phyloP scores from a whole-genome alignment of 2,888 invertebrate species.

The Molorchus minor region DNA sequence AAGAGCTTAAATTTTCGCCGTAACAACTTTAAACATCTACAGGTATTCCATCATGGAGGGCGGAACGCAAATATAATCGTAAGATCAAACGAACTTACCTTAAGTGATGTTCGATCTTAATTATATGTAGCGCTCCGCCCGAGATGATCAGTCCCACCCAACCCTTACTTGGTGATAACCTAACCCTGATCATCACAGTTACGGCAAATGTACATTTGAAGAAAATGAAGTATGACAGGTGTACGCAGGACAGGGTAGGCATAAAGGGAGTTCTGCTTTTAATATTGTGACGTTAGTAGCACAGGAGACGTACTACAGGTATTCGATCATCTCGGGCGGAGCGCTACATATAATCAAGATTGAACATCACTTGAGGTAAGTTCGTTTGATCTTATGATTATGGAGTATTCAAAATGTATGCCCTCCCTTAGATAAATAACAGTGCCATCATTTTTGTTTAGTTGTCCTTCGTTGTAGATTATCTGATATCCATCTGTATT shows the following conservation, averaged over 20 bases:
- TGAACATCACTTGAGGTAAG: no score
- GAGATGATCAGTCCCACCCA: not conserved
- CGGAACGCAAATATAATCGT: constrained; percentile 6
- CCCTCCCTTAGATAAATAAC: no score
- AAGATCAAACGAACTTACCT: no score
- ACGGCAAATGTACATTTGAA: not conserved
- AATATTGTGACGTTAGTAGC: constrained; percentile 7
- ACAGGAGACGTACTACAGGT: constrained; percentile 8
- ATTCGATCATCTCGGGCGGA: not conserved
- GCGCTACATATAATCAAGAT: no score
- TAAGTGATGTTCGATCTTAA: no score
- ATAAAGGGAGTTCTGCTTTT: constrained; percentile 2
- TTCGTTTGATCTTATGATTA: no score
- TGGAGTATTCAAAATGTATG: no score
- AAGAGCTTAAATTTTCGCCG: not conserved
- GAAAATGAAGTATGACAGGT: not conserved
- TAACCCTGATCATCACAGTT: constrained; percentile 2
- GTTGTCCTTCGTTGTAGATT: no score
- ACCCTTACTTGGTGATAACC: not conserved
- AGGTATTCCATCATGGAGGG: constrained; percentile 3
- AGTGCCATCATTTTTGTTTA: no score
- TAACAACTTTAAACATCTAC: constrained; percentile 10
- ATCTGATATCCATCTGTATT: no score
- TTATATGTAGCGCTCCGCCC: no score
- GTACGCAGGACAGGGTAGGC: not conserved